A percentile compares a stretch with the other conserved stretches of the same genome.
Evolutionary conservation across 2,113 vertebrate species (phyloP).

Genomic region (Calyptomena viridis): DNA sequence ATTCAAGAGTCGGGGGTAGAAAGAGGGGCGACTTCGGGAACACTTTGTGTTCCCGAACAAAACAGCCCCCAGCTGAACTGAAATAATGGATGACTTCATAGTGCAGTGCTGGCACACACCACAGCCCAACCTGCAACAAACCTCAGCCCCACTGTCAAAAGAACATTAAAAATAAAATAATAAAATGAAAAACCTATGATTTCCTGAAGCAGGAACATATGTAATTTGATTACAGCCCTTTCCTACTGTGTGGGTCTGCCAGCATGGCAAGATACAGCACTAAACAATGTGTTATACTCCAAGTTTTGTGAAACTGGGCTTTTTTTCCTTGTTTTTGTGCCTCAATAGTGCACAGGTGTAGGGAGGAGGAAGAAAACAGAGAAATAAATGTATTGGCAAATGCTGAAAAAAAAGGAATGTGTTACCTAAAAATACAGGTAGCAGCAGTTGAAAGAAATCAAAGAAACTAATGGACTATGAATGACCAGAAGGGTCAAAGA

Average conservation of each 20-base stretch:
- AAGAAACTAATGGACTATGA: slow-evolving; percentile 5
- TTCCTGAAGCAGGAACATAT: background rate
- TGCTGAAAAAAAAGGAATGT: background rate
- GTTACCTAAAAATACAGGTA: background rate
- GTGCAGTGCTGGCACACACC: fast-evolving
- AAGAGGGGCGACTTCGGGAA: background rate
- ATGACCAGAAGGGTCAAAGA: slow-evolving; percentile 7
- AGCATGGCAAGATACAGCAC: background rate
- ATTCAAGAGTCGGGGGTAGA: slow-evolving; percentile 1
- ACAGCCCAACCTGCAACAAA: background rate
- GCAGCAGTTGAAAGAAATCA: background rate
- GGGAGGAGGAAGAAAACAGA: background rate
- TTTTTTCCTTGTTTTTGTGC: background rate
- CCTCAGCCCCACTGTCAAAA: background rate
- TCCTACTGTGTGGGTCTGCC: background rate
- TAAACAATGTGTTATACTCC: background rate
- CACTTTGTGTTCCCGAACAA: background rate
- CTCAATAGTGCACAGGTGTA: background rate
- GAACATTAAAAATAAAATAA: background rate
- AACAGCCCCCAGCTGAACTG: background rate
- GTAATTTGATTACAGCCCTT: background rate
- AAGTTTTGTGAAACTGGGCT: background rate
- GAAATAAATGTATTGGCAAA: background rate
- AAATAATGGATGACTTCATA: background rate
- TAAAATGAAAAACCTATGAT: background rate